Conservation (phyloP, 2,113 vertebrate species). For the Ciconia stormi region DNA sequence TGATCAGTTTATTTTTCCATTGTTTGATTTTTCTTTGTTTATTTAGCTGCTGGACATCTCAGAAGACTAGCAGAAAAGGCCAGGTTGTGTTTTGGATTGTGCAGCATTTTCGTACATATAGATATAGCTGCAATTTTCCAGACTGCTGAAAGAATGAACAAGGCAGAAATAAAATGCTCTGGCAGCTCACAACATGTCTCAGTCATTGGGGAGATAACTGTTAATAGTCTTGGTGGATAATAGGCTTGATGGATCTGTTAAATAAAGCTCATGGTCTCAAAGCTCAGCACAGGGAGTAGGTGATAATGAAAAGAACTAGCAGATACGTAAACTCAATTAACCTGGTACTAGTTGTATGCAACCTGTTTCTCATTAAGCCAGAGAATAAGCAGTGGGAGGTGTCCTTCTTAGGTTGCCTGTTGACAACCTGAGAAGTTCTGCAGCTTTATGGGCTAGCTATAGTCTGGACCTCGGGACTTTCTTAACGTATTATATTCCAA, state of each 20-base stretch:
- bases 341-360: background rate
- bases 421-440: background rate
- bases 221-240: conserved; percentile 32
- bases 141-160: conserved; percentile 12
- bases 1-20: background rate
- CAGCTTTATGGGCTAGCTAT: background rate
- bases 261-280: conserved; percentile 2
- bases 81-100: background rate
- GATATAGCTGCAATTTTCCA: background rate
- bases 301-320: background rate
- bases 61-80: background rate
- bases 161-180: conserved; percentile 40
- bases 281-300: background rate
- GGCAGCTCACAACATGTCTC: background rate
- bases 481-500: background rate
- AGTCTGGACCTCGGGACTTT: background rate
- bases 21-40: background rate
- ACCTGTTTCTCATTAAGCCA: background rate
- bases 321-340: background rate
- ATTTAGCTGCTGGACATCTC: background rate
- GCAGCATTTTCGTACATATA: background rate
- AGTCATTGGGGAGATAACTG: background rate
- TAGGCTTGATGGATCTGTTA: conserved; percentile 32
- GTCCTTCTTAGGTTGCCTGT: background rate
- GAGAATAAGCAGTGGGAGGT: background rate